These are phyloP conservation scores for Argyresthia goedartella DNA, from an alignment of 2,888 invertebrate species.

Conservation along the genomic window DNA sequence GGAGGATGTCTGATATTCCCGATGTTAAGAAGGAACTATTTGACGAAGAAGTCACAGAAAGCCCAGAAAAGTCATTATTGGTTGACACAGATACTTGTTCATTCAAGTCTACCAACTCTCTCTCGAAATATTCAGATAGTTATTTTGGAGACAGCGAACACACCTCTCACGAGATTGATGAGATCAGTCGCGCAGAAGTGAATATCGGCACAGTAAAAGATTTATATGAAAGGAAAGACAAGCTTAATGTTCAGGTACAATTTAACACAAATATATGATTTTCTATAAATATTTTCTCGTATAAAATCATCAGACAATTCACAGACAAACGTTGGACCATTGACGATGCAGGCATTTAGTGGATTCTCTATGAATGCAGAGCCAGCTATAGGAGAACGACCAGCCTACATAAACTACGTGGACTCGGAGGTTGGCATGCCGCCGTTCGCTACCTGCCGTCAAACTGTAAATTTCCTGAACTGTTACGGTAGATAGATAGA, in stretches of 20 bases:
- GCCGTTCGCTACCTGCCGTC: constrained; percentile 29
- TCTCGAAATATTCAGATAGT: constrained; percentile 39
- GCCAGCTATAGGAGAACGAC: constrained; percentile 33
- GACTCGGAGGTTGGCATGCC: constrained; percentile 48
- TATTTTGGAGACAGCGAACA: constrained; percentile 34
- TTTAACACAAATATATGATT: background rate
- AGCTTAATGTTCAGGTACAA: background rate
- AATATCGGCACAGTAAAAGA: constrained; percentile 27
- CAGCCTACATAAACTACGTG: constrained; percentile 36
- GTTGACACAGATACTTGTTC: constrained; percentile 18
- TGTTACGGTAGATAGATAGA: too few relatives aligned
- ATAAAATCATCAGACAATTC: background rate
- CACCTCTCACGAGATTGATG: constrained; percentile 8
- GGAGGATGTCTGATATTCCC: too few relatives aligned
- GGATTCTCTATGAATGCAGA: constrained; percentile 43
- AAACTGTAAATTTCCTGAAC: constrained; percentile 26
- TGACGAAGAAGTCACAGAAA: too few relatives aligned
- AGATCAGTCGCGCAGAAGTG: background rate
- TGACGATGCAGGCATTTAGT: constrained; percentile 45
- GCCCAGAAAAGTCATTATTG: background rate
- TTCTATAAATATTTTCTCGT: background rate
- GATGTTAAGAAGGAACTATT: too few relatives aligned
- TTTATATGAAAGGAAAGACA: constrained; percentile 44
- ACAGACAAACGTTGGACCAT: constrained; percentile 15
- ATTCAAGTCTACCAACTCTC: constrained; percentile 34